Evolutionary conservation across 1,140 invertebrate species (phyloP).

Genomic region (Cydia pomonella): DNA sequence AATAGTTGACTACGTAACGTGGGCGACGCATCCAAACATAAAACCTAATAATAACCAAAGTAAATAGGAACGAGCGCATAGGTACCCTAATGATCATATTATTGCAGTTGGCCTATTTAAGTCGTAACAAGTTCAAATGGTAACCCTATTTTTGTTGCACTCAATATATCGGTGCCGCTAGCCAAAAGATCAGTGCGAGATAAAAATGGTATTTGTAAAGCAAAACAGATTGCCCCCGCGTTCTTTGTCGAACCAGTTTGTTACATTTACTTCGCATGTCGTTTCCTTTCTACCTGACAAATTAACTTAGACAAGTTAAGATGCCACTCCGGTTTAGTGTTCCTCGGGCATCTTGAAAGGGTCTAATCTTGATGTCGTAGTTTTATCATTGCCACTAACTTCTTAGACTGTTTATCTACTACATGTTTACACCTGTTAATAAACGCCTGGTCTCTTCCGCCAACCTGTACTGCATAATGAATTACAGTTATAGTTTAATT

Average conservation of each 20-base stretch:
- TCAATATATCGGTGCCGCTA: not conserved
- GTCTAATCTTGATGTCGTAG: conserved; percentile 20
- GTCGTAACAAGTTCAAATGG: not conserved
- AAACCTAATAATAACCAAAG: not conserved
- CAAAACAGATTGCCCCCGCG: not conserved
- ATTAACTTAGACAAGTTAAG: conserved; percentile 28
- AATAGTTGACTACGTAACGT: conserved; percentile 11
- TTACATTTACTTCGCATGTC: conserved; percentile 21
- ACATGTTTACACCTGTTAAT: conserved; percentile 9
- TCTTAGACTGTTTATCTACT: conserved; percentile 19
- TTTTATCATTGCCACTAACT: conserved; percentile 22
- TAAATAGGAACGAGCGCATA: not conserved
- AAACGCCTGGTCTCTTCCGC: not conserved
- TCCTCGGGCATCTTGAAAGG: conserved; percentile 15
- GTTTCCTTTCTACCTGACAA: conserved; percentile 18
- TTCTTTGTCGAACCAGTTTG: conserved; percentile 13
- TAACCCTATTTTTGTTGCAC: not conserved
- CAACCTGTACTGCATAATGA: not conserved
- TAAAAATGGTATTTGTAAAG: conserved; percentile 10
- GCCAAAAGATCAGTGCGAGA: conserved; percentile 10
- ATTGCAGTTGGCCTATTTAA: not conserved
- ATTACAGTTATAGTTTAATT: conserved; percentile 28
- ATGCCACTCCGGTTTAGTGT: conserved; percentile 8
- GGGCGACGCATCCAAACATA: not conserved
- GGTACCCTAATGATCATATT: not conserved